These are phyloP conservation scores for Girardinus metallicus DNA, from an alignment of 2,797 vertebrate genomes.

Conservation along the genomic window DNA sequence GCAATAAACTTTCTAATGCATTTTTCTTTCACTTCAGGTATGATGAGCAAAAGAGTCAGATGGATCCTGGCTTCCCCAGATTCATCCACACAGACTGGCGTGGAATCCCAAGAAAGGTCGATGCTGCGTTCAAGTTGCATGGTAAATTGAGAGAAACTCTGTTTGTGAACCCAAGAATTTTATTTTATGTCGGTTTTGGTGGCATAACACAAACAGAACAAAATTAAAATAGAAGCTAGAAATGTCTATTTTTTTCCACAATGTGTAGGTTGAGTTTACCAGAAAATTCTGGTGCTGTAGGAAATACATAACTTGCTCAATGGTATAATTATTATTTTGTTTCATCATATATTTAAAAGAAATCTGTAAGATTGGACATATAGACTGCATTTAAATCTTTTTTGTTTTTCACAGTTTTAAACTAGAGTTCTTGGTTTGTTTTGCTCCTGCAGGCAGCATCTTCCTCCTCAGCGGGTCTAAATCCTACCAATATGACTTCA, in stretches of 20 bases:
- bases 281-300: slow-evolving; percentile 9
- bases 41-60: slow-evolving; percentile 61
- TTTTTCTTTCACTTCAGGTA: slow-evolving; percentile 46
- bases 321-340: slow-evolving; percentile 11
- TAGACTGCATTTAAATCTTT: neutral
- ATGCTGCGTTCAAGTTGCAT: slow-evolving; percentile 70
- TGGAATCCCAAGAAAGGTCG: slow-evolving; percentile 54
- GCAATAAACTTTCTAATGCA: neutral
- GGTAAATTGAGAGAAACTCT: slow-evolving; percentile 43
- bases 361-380: neutral
- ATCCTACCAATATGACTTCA: slow-evolving; percentile 70
- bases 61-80: slow-evolving; percentile 74
- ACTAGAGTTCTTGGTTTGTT: slow-evolving; percentile 5
- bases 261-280: slow-evolving; percentile 42
- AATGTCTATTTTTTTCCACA: slow-evolving; percentile 35
- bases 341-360: neutral
- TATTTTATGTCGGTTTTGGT: slow-evolving; percentile 14
- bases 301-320: neutral
- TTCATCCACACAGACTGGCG: slow-evolving; percentile 62
- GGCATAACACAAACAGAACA: slow-evolving; percentile 26
- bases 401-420: neutral
- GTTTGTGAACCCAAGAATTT: slow-evolving; percentile 31
- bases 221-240: slow-evolving; percentile 48
- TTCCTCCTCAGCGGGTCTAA: slow-evolving; percentile 70
- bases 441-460: slow-evolving; percentile 62